Base-by-base conservation (phyloP, 1,140 invertebrate genomes). In the Agraylea sexmaculata region DNA sequence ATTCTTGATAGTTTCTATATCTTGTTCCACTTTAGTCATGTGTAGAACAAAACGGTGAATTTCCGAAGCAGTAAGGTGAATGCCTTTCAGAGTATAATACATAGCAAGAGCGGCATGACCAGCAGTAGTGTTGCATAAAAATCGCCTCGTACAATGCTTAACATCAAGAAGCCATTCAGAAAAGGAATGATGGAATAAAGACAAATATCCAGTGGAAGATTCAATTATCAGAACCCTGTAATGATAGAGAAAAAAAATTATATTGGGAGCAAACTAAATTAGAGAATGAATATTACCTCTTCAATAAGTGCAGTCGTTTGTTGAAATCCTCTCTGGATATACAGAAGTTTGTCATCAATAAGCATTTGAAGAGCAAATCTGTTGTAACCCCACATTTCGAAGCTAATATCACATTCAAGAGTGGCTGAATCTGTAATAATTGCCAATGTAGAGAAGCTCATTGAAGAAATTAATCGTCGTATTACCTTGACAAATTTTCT, bases 131-230 rank as follows among this genome's bases (percentile, higher is more conserved):
- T 81, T 79, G 57, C 90, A 94, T 28, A 95, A 66, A 59, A 90
- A 96, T 51, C 90, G 88, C 48, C 89, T 84, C 8, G 91, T 95
- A 56, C 90, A 94, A 53, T 95, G 90, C 62, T 96, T 97, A 0
- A 95, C 90, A 62, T 97, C 91, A 16, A 89, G 62, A 28, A 96
- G 60, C 91, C 91, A 97, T 53, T 90, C 85, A 6, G 88, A 81
- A 59, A 95, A 95, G 42, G 87, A 92, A 54, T 85, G 83, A 59
- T 92, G 88, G 59, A 91, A 88, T 2, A 89, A 66, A 47, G 81
- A 77, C 38, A 88, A 64, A 17, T 75, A 75, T 1, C 77, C 77
- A 5, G 73, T 62, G 2, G 58, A 56, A 1, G 59, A 52, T 47
- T 74, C 70, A 51, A 65, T 60, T 22, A 65, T 63, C 15, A 73